Evolutionary conservation across 2,113 vertebrate species (phyloP), one percentile per base, ranked within the genome.

Genomic region (Orthochromis malagaraziensis): DNA sequence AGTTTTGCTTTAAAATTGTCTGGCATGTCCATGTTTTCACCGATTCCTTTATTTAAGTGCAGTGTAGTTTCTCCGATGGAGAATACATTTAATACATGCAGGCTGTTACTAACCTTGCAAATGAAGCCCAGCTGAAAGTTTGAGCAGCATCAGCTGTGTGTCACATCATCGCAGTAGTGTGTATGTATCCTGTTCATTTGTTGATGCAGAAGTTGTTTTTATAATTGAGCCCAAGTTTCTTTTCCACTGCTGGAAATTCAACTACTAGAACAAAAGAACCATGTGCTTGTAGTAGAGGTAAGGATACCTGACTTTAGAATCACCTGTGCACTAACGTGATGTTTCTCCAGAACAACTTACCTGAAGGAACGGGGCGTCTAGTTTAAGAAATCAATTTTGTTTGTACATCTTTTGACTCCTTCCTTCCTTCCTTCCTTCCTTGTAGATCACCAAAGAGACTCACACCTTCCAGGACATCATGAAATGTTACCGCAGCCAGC

Each of bases 401-500:
- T 45, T 70, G 12, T 24, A 4, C 12, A 45, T 26, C n/a, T 6
- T 6, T 73, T 73, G 38, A 73, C 13, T 77, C 9, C 6, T 63
- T 24, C 3, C 38, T 47, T 40, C 6, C 9, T 26, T 29, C 26
- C 5, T 13, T 70, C 2, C 2, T 63, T 47, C 0, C 7, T 33
- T 9, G 16, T 68, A 99, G 98, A 97, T 99, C 90, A 97, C 97
- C 90, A 99, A 98, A 96, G 98, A 99, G 91, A 97, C 98, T 88
- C 97, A 97, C 96, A 97, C 97, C 79, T 99, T 99, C 94, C 98
- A 99, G 88, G 98, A 99, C 95, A 99, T 99, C 94, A 99, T 99
- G 98, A 99, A 98, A 95, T 98, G 98, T 94, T 99, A 99, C 60
- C 97, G 99, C 90, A 98, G 98, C 90, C 99, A 99, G 85, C 99